A percentile compares a stretch with the other conserved stretches of the same genome.
phyloP scores from a whole-genome alignment of 2,113 vertebrate genomes.

The Malurus alboscapulatus region DNA sequence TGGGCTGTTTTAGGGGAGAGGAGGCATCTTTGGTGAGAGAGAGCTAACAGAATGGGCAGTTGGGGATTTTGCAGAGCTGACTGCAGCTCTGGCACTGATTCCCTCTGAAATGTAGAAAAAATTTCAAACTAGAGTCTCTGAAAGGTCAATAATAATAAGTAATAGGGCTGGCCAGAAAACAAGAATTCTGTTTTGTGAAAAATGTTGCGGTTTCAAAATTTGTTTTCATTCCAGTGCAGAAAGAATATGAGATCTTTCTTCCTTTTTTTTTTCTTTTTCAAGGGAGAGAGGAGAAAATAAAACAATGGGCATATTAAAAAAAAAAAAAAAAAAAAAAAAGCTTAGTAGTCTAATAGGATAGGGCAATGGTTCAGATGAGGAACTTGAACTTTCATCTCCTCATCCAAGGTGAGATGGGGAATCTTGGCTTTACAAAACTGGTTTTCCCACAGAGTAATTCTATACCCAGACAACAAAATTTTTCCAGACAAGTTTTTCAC shows the following conservation, averaged over 20 bases:
- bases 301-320: not conserved
- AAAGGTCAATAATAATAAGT: conserved; percentile 57
- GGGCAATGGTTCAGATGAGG: not conserved
- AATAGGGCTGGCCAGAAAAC: conserved; percentile 46
- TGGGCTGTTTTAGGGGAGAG: not conserved
- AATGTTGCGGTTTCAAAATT: conserved; percentile 51
- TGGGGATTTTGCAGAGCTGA: conserved; percentile 15
- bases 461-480: not conserved
- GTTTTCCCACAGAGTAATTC: not conserved
- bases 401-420: not conserved
- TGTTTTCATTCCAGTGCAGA: conserved; percentile 57
- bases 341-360: not conserved
- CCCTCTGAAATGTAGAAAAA: conserved; percentile 13
- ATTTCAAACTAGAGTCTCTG: conserved; percentile 46
- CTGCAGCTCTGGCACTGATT: conserved; percentile 30
- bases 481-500: not conserved
- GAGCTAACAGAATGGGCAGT: not conserved
- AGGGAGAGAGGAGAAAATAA: not conserved
- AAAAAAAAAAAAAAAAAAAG: not conserved
- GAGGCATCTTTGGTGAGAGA: conserved; percentile 6
- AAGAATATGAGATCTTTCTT: conserved; percentile 39
- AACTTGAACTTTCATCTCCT: not conserved
- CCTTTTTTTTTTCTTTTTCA: not conserved
- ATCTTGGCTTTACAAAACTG: not conserved
- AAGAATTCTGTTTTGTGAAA: conserved; percentile 63